These are phyloP conservation scores for Rhabdophis nuchalis DNA, from an alignment of 2,797 vertebrate genomes.

Conservation along the genomic window DNA sequence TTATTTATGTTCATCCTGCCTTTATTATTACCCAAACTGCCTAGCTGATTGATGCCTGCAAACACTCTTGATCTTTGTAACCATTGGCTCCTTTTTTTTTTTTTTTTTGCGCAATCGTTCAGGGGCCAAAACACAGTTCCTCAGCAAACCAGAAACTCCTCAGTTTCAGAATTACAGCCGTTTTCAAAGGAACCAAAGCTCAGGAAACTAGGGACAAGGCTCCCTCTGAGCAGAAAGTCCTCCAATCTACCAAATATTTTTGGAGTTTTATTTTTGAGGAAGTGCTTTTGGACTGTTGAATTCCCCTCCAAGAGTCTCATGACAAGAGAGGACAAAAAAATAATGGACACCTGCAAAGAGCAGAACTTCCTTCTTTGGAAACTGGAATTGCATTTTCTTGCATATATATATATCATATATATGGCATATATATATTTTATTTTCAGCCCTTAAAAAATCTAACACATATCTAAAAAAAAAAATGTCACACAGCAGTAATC, in stretches of 20 bases:
- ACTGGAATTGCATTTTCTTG: slow-evolving; percentile 57
- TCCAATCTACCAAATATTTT: accelerated
- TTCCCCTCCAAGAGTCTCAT: slow-evolving; percentile 63
- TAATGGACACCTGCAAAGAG: slow-evolving; percentile 63
- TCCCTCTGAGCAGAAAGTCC: accelerated
- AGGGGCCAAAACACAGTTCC: background rate
- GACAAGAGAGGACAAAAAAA: slow-evolving; percentile 65
- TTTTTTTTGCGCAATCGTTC: background rate
- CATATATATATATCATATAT: no score
- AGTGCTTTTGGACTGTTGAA: slow-evolving; percentile 58
- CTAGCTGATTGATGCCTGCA: background rate
- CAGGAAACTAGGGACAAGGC: background rate
- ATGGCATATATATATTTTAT: no score
- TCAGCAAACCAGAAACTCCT: background rate
- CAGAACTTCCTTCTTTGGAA: slow-evolving; percentile 59
- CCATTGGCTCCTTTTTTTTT: background rate
- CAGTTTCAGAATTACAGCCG: background rate
- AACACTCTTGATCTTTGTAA: background rate
- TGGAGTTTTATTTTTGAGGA: slow-evolving; percentile 59
- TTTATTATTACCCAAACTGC: background rate
- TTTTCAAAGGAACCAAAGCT: background rate
- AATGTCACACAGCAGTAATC: no score
- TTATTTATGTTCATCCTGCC: background rate
- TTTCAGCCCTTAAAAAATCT: no score
- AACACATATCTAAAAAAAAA: no score